Evolutionary conservation across 1,140 invertebrate species (phyloP).

Genomic region (Phymastichus coffea): DNA sequence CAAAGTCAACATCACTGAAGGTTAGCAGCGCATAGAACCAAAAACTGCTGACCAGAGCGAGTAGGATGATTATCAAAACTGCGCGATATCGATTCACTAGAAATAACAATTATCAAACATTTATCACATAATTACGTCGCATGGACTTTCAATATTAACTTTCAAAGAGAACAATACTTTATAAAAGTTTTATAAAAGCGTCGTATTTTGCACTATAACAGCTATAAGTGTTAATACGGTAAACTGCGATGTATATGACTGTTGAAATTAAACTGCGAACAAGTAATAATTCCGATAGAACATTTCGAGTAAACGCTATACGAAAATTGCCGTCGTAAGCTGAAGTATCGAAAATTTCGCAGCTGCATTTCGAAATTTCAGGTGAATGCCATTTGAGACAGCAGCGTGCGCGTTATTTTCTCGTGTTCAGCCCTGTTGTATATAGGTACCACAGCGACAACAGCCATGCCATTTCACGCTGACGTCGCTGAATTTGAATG

Average conservation of each 20-base stretch:
- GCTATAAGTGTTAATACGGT: no score
- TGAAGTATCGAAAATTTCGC: neutral
- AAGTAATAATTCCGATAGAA: neutral
- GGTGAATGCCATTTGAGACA: neutral
- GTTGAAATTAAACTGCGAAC: conserved; percentile 4
- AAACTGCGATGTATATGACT: neutral
- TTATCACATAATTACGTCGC: no score
- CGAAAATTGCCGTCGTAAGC: conserved; percentile 15
- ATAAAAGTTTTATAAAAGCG: no score
- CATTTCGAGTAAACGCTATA: neutral
- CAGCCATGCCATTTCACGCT: no score
- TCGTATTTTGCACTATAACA: no score
- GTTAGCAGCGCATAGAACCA: neutral
- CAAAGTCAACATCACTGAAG: neutral
- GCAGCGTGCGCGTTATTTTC: no score
- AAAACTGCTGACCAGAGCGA: neutral
- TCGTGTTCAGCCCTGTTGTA: no score
- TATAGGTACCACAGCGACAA: no score
- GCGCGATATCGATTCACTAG: neutral
- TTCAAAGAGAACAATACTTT: no score
- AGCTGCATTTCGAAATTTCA: neutral
- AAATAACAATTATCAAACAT: neutral
- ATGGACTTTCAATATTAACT: no score
- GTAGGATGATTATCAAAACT: neutral
- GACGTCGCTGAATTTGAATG: no score